phyloP scores from a whole-genome alignment of 2,888 invertebrate species.

The Rhagophthalmus giganteus region DNA sequence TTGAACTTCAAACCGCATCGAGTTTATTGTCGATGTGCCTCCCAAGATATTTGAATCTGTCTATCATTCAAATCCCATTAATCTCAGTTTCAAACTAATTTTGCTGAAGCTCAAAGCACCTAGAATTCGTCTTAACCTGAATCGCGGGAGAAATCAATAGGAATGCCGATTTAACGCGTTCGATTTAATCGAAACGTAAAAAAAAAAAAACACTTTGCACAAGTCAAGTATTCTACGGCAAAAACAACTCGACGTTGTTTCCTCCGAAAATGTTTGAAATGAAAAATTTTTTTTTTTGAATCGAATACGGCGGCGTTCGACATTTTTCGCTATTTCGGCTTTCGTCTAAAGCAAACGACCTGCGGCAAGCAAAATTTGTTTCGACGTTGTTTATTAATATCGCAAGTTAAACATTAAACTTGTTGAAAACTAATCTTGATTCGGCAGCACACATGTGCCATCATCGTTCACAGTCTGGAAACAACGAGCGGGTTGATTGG shows the following conservation, averaged over 20 bases:
- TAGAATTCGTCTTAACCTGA: slow-evolving; percentile 4
- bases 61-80: slow-evolving; percentile 1
- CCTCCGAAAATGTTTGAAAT: too few species aligned
- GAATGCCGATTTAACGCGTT: too few species aligned
- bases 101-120: slow-evolving; percentile 6
- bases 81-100: slow-evolving; percentile 9
- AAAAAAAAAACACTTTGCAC: too few species aligned
- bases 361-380: too few species aligned
- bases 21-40: background rate
- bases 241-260: too few species aligned
- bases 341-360: too few species aligned
- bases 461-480: slow-evolving; percentile 29
- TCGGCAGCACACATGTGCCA: slow-evolving; percentile 26
- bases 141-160: slow-evolving; percentile 4
- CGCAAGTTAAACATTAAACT: background rate
- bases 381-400: too few species aligned
- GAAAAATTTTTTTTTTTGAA: too few species aligned
- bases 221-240: too few species aligned
- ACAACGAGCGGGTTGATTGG: slow-evolving; percentile 42
- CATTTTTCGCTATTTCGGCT: background rate
- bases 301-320: too few species aligned
- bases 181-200: too few species aligned
- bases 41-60: background rate
- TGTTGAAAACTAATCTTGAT: slow-evolving; percentile 28
- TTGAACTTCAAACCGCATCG: background rate